Evolutionary conservation across 2,888 invertebrate genomes (phyloP), one percentile per base, ranked within the genome.

Genomic region (Melanostoma mellinum): DNA sequence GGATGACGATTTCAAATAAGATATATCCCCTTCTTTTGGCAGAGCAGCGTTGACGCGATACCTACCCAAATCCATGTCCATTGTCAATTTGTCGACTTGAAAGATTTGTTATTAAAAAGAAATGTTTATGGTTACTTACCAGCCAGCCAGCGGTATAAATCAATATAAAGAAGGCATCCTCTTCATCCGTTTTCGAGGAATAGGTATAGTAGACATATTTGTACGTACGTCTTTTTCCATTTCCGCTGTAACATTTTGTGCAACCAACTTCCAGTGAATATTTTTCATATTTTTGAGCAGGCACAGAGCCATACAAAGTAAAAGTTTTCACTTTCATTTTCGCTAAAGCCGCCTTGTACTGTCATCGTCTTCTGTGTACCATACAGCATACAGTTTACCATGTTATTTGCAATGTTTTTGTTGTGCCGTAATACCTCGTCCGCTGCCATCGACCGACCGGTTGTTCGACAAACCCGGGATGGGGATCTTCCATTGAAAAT

Each of bases 261-360:
- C 55, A 50, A 38, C 48, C 48, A 56, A 9, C 20, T 32, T 63
- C 52, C 20, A 20, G 20, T 20, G 20, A 20, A 20, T 20, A 20
- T 20, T 20, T 20, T 20, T 20, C 20, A 20, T 20, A 20, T 20
- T 20, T 20, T 20, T 20, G 20, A 20, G 1, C 20, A 20, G 20
- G 20, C 20, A 20, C 20, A 20, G 20, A 20, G 20, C 20, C 38
- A 58, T 81, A 65, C 38, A 67, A 84, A 84, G 84, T 84, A 84
- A 84, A 84, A 84, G 84, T 84, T 84, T 84, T 84, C 84, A 84
- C 79, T 84, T 84, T 84, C 84, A 74, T 75, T 84, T 84, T 79
- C 84, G 74, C 60, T 74, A 9, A 44, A 58, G 65, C 71, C 46
- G 75, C 33, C 63, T 61, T 60, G 48, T 32, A 20, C 20, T 20